Evolutionary conservation across 2,113 vertebrate species (phyloP), one percentile per base, ranked within the genome.

Genomic region (Forbesichthys papilliferus): DNA sequence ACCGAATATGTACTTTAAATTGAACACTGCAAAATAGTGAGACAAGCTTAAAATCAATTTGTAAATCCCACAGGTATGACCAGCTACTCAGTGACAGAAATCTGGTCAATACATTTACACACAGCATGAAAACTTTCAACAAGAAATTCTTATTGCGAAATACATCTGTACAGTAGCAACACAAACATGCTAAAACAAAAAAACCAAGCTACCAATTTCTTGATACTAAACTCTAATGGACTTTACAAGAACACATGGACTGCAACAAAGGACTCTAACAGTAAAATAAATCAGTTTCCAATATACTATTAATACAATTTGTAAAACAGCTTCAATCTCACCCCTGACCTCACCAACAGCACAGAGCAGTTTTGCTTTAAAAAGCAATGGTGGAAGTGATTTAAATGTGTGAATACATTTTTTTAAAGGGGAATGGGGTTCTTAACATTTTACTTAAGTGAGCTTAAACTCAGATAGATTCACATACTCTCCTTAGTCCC

Each of bases 51-150:
- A 85, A 86, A 76, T 67, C 59, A 12, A 60, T 48, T 73, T 87
- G 87, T 83, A 87, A 89, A 89, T 88, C 86, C 81, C 64, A 74
- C 63, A 78, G 75, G 76, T 49, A 82, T 84, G 79, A 67, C 64
- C 18, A 42, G 2, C 58, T 10, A 0, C 62, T 5, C n/a, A 0
- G 14, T 16, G 36, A 1, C 69, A 76, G 79, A 71, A 82, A 48
- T 62, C 16, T 0, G 48, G 77, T 64, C 75, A 84, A 71, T 27
- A 46, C 7, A 16, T 58, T n/a, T 3, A 27, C 27, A 27, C 27
- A 27, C 27, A 27, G 27, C 27, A 27, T 27, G 27, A 27, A 27
- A 27, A 27, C 27, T 27, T 27, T 27, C 27, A 27, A 27, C 27
- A 27, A 27, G 27, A 27, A 27, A 27, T 27, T 27, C 27, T 27